Evolutionary conservation across 1,140 invertebrate genomes (phyloP).

Genomic region (Lethrus apterus): DNA sequence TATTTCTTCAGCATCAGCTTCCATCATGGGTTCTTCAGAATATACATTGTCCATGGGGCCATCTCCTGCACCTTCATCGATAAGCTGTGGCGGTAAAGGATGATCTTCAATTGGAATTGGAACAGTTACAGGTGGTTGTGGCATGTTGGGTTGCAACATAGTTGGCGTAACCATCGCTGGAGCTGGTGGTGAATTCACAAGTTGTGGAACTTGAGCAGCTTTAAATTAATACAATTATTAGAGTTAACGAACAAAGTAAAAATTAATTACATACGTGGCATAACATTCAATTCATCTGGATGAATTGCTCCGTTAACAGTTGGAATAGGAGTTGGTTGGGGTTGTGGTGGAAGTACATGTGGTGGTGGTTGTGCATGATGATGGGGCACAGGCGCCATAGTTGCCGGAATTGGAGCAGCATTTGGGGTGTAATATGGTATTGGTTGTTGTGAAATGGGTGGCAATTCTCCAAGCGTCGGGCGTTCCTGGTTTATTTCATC

Average conservation of each 20-base stretch:
- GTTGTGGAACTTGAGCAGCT: slow-evolving; percentile 23
- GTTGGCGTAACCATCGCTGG: slow-evolving; percentile 18
- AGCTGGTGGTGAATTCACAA: slow-evolving; percentile 16
- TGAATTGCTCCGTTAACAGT: slow-evolving; percentile 42
- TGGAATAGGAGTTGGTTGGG: slow-evolving; percentile 31
- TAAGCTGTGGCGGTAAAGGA: slow-evolving; percentile 2
- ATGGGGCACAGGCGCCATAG: slow-evolving; percentile 34
- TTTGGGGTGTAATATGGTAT: slow-evolving; percentile 27
- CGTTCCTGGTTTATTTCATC: slow-evolving; percentile 41
- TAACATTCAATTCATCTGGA: slow-evolving; percentile 35
- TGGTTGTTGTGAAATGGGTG: slow-evolving; percentile 30
- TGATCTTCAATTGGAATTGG: slow-evolving; percentile 10
- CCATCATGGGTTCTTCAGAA: slow-evolving; percentile 6
- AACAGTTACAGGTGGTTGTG: slow-evolving; percentile 16
- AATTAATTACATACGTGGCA: slow-evolving; percentile 27
- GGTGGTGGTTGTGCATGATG: slow-evolving; percentile 35
- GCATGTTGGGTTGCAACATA: slow-evolving; percentile 15
- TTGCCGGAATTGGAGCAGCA: slow-evolving; percentile 22
- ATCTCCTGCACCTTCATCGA: slow-evolving; percentile 20
- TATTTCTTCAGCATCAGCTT: slow-evolving; percentile 8
- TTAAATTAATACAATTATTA: slow-evolving; percentile 6
- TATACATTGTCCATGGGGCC: slow-evolving; percentile 13
- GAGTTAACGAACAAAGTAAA: neutral
- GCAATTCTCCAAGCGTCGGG: slow-evolving; percentile 24
- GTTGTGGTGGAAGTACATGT: slow-evolving; percentile 33